Conservation (phyloP, 1,140 invertebrate species). For the Nebria ingens region DNA sequence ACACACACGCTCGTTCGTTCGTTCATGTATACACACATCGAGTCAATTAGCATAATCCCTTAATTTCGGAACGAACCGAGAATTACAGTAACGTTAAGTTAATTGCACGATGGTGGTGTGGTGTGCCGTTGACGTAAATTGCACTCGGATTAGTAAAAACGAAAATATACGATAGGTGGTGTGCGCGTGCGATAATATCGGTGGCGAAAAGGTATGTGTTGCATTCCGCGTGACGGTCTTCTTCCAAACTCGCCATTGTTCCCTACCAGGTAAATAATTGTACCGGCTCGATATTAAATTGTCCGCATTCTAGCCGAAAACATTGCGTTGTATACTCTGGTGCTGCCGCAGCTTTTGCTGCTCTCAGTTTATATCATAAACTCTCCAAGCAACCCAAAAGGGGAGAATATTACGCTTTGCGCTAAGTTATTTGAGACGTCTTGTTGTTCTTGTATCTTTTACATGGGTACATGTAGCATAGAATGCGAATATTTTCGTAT, state of each 20-base stretch:
- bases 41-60: constrained; percentile 8
- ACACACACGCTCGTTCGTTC: neutral
- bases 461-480: neutral
- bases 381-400: too few relatives aligned
- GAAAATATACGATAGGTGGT: constrained; percentile 4
- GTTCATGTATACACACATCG: too few relatives aligned
- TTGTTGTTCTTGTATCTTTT: neutral
- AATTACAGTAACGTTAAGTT: constrained; percentile 3
- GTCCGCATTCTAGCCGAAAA: neutral
- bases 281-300: neutral
- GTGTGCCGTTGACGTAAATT: neutral
- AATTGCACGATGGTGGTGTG: neutral
- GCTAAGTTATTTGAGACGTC: neutral
- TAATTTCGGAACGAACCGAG: constrained; percentile 6
- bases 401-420: too few relatives aligned
- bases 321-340: too few relatives aligned
- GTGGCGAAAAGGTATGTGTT: neutral
- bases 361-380: too few relatives aligned
- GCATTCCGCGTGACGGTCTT: neutral
- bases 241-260: neutral
- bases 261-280: neutral
- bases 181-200: neutral
- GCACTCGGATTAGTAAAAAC: constrained; percentile 2
- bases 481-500: too few relatives aligned
- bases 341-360: too few relatives aligned